Base-by-base conservation (phyloP, 1,140 invertebrate species). In the Portunus trituberculatus region DNA sequence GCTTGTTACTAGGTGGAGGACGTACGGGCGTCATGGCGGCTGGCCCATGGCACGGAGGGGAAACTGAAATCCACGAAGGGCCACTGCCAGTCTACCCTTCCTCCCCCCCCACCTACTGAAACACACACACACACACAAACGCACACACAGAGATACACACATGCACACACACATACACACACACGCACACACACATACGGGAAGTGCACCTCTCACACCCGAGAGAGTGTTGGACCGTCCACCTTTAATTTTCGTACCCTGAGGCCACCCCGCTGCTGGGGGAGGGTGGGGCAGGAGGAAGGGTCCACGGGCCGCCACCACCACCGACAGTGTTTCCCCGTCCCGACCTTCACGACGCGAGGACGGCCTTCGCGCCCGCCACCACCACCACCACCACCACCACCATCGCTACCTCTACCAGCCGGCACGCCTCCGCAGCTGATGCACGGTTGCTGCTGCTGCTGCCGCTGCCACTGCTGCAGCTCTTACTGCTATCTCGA, bases 241-340 rank as follows among this genome's bases (percentile, higher is more conserved):
- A 94, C 29, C 93, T 94, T 94, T 94, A 94, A 94, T 76, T 94
- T 94, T 90, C 93, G 93, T 88, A 94, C 93, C 93, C 93, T 67
- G 84, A 94, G 48, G 86, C 86, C 86, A 94, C 93, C 59, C 89
- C 93, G 52, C 93, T 76, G 88, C 76, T 82, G 48, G 32, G 86
- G 45, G 28, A 46, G 86, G 86, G 86, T 7, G 86, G 86, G 46
- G 86, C n/a, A 20, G 67, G 67, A n/a, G 67, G 67, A 7, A n/a
- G 67, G 67, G 67, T 76, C 52, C 52, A 20, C 52, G 52, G 52
- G 52, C 52, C 52, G 52, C 52, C 52, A 59, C 52, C 52, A 20
- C 52, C 52, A 59, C 16, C 12, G 67, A 76, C 12, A n/a, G 67
- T 76, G 67, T 76, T 76, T 76, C 67, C 67, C 67, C 67, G 67